Base-by-base conservation (phyloP, 2,113 vertebrate genomes). In the Brachypteracias leptosomus region DNA sequence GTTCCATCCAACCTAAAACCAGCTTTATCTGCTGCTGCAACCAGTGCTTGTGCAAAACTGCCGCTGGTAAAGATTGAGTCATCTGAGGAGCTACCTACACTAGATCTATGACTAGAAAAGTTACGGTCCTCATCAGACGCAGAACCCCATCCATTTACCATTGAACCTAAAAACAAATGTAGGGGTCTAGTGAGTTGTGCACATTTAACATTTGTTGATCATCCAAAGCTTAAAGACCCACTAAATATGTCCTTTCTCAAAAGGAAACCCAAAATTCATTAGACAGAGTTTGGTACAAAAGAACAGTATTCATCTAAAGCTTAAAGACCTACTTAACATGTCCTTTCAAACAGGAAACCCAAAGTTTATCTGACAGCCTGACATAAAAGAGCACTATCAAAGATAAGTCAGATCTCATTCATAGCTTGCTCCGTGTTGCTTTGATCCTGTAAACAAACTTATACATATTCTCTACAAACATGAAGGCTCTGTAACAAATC, bases 81-180 rank as follows among this genome's bases (percentile, higher is more conserved):
- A 93, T 99, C 99, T 73, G 99, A 99, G 62, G 99, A 99, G 97
- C 99, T 99, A 98, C 98, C 99, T 98, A 98, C 97, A 97, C 99
- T 99, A 99, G 99, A 99, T 98, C 99, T 99, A 98, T 96, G 99
- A 98, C 99, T 99, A 98, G 99, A 99, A 99, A 99, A 99, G 98
- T 98, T 99, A 98, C 97, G 98, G 93, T 99, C 99, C 96, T 99
- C 99, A 97, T 99, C 99, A 95, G 99, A 99, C 97, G 99, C 99
- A 89, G 99, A 99, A 98, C 99, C 99, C 99, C 99, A 99, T 96
- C 99, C 99, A 98, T 99, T 99, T 98, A 99, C 98, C 99, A 99
- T 99, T 98, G 99, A 99, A 98, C 99, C 99, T 99, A 98, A 96
- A 98, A 98, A 98, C 98, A 98, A 98, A 97, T 98, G 97, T 98